A percentile compares a stretch with the other conserved stretches of the same genome.
Evolutionary conservation across 1,140 invertebrate species (phyloP).

Genomic region (Heliconius himera): DNA sequence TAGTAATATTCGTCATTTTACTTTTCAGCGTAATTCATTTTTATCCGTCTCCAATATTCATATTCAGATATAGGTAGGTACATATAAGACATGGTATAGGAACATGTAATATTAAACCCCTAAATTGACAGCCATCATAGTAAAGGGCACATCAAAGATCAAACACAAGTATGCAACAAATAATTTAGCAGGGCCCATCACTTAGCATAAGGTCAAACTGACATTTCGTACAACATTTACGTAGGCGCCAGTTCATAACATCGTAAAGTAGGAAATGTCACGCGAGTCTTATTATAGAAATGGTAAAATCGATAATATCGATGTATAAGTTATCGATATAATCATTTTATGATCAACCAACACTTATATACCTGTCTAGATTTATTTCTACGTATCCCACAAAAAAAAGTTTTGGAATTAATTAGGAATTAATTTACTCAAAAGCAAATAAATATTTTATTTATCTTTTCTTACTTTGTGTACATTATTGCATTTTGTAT

Average conservation of each 20-base stretch:
- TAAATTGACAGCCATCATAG: slow-evolving; percentile 66
- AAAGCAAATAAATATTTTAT: too few species aligned
- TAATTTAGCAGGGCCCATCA: slow-evolving; percentile 59
- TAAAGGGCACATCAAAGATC: slow-evolving; percentile 72
- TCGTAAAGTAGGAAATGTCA: slow-evolving; percentile 52
- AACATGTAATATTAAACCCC: slow-evolving; percentile 36
- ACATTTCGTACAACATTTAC: slow-evolving; percentile 75
- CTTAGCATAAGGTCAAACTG: slow-evolving; percentile 78
- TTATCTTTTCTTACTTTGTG: too few species aligned
- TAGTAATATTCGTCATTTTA: not conserved
- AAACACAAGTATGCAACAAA: slow-evolving; percentile 58
- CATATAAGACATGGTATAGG: not conserved
- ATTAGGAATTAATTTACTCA: too few species aligned
- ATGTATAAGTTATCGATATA: slow-evolving; percentile 18
- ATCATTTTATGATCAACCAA: not conserved
- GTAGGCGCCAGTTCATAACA: slow-evolving; percentile 59
- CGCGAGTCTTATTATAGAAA: slow-evolving; percentile 51
- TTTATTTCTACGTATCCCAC: too few species aligned
- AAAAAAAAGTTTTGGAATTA: too few species aligned
- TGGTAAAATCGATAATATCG: slow-evolving; percentile 6
- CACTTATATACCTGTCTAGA: too few species aligned
- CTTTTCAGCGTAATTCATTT: not conserved
- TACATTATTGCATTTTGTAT: not conserved
- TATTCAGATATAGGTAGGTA: not conserved
- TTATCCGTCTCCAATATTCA: too few species aligned